Evolutionary conservation across 2,797 vertebrate species (phyloP), one percentile per base, ranked within the genome.

Genomic region (Glossophaga mutica): DNA sequence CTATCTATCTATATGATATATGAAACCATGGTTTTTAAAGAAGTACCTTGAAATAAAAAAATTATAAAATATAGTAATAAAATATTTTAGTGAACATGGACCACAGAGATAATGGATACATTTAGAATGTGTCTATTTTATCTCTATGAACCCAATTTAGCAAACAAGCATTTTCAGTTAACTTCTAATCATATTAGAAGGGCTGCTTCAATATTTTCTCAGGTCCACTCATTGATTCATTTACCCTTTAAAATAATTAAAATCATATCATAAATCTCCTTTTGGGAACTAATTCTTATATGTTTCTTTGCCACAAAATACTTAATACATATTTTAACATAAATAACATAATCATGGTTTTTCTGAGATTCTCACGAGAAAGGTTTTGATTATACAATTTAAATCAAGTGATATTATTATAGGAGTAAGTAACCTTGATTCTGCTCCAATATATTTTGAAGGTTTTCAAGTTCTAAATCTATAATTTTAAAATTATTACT

Each of bases 221-320:
- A 91, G 10, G 1, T 59, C 22, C 67, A 29, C 1, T 77, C 6
- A 83, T 59, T 76, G 67, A 81, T 86, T 37, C 50, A 29, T 90
- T 95, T 93, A 39, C 7, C 26, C 32, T 91, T 90, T 87, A 94
- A 89, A 93, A 81, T 55, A 87, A 87, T 85, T 70, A 77, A 96
- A 94, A 70, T 87, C 82, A 87, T 79, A 18, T 44, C 42, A 48
- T 79, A 74, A 50, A 12, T 88, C 96, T 95, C 11, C 42, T 88
- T 85, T 91, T 59, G 34, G 78, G 26, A 55, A 42, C 39, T 68
- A 73, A 11, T 92, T 90, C 65, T 74, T 50, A 44, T 24, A 22
- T 92, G 11, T 96, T 92, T 78, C 1, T 48, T 22, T 88, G 74
- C 4, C 34, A 86, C 12, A 78, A 83, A 78, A 79, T 26, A 57